Conservation (phyloP, 1,140 invertebrate genomes). For the Drosophila insularis region DNA sequence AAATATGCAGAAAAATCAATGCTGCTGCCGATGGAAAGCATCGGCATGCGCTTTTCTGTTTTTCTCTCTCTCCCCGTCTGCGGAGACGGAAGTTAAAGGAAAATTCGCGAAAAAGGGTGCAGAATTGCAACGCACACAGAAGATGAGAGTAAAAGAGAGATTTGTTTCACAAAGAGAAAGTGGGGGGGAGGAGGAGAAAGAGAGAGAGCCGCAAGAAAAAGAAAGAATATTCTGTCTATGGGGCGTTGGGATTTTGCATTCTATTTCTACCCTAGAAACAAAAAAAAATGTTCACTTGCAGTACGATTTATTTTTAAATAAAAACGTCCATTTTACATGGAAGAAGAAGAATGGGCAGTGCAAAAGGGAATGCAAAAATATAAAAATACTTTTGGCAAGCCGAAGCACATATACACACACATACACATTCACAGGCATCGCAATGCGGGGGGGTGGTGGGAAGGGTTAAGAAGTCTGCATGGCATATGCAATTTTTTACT, state of each 20-base stretch:
- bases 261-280: slow-evolving; percentile 78
- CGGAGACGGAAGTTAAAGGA: slow-evolving; percentile 20
- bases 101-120: slow-evolving; percentile 70
- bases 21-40: slow-evolving; percentile 27
- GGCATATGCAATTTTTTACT: not conserved
- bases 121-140: slow-evolving; percentile 53
- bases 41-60: slow-evolving; percentile 59
- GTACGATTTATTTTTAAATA: slow-evolving; percentile 69
- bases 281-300: slow-evolving; percentile 69
- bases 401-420: slow-evolving; percentile 19
- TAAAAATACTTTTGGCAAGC: slow-evolving; percentile 68
- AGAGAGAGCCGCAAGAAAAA: too few relatives aligned
- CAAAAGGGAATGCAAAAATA: slow-evolving; percentile 44
- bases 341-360: slow-evolving; percentile 34
- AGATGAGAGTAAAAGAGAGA: slow-evolving; percentile 4
- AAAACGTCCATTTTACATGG: slow-evolving; percentile 41
- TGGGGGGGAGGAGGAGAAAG: too few relatives aligned
- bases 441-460: not conserved
- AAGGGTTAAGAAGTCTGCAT: not conserved
- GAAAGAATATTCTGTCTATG: slow-evolving; percentile 4
- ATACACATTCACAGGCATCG: not conserved
- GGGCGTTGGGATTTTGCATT: slow-evolving; percentile 71
- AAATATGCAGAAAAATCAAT: slow-evolving; percentile 18
- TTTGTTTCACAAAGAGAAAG: not conserved
- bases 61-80: slow-evolving; percentile 30